Conservation (phyloP, 2,888 invertebrate species). For the Caenorhabditis sp. region DNA sequence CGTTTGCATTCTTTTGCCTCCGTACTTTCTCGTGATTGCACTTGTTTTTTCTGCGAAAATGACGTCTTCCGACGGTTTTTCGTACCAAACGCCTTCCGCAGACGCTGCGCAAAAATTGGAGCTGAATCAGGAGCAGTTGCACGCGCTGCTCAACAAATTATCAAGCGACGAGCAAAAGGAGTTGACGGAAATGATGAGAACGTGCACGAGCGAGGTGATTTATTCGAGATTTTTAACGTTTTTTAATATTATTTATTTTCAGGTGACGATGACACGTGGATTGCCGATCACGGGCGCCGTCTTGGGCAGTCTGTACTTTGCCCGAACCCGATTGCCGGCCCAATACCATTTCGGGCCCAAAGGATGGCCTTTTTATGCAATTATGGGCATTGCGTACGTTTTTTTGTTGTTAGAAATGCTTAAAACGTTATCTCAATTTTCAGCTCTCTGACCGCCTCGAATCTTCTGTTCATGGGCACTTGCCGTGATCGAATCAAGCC, state of each 20-base stretch:
- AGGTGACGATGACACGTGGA: conserved; percentile 71
- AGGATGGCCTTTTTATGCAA: conserved; percentile 74
- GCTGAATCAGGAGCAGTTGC: conserved; percentile 53
- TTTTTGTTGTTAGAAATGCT: neutral
- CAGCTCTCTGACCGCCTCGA: conserved; percentile 67
- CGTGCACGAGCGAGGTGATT: conserved; percentile 68
- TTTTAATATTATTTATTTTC: neutral
- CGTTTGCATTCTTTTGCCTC: neutral
- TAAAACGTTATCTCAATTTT: neutral
- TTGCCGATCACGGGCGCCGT: conserved; percentile 69
- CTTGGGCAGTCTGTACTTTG: conserved; percentile 70
- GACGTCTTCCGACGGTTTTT: conserved; percentile 11
- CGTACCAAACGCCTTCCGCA: conserved; percentile 7
- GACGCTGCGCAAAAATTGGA: neutral
- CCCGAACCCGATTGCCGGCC: conserved; percentile 68
- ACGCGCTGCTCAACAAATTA: conserved; percentile 66
- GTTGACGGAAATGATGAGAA: conserved; percentile 61
- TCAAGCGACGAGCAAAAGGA: conserved; percentile 73
- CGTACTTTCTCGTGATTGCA: neutral
- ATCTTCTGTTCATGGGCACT: conserved; percentile 68
- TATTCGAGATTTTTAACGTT: neutral
- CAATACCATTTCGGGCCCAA: conserved; percentile 74
- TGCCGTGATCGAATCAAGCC: conserved; percentile 71
- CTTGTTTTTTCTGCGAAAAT: neutral
- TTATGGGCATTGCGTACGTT: conserved; percentile 69